These are phyloP conservation scores for Ophiothrix spiculata DNA, from an alignment of 35 echinoderm and acorn worm species.

Conservation along the genomic window DNA sequence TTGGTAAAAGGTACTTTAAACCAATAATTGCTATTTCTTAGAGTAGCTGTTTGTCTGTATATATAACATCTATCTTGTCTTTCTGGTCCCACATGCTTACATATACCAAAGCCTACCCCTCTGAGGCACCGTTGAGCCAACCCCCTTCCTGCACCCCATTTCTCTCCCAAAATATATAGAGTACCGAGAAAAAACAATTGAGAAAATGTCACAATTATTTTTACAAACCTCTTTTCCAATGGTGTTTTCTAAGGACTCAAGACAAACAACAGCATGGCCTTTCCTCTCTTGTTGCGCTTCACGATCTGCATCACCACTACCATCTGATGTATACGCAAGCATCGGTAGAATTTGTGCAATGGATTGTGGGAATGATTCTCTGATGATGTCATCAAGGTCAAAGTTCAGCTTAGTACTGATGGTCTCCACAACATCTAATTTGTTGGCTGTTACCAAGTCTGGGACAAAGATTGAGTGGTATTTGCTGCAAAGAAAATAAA, in stretches of 20 bases:
- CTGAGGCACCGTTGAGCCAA: too few species aligned
- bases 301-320: background rate
- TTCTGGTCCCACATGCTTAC: too few species aligned
- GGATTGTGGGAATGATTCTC: slow-evolving; percentile 69
- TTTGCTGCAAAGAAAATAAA: slow-evolving; percentile 41
- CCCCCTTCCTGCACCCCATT: too few species aligned
- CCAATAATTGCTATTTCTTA: too few species aligned
- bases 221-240: slow-evolving; percentile 64
- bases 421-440: slow-evolving; percentile 37
- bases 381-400: slow-evolving; percentile 55
- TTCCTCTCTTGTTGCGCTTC: slow-evolving; percentile 36
- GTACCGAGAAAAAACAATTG: too few species aligned
- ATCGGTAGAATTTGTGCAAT: slow-evolving; percentile 82
- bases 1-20: too few species aligned
- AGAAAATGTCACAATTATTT: too few species aligned
- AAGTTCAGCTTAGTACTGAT: slow-evolving; percentile 39
- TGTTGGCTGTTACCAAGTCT: slow-evolving; percentile 50
- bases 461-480: slow-evolving; percentile 74
- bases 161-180: too few species aligned
- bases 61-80: too few species aligned
- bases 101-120: too few species aligned
- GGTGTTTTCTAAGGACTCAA: slow-evolving; percentile 19
- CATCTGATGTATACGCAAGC: slow-evolving; percentile 16
- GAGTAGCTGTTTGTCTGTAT: too few species aligned
- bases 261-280: slow-evolving; percentile 28